phyloP scores from a whole-genome alignment of 2,888 invertebrate genomes.

The Hoplodrina ambigua region DNA sequence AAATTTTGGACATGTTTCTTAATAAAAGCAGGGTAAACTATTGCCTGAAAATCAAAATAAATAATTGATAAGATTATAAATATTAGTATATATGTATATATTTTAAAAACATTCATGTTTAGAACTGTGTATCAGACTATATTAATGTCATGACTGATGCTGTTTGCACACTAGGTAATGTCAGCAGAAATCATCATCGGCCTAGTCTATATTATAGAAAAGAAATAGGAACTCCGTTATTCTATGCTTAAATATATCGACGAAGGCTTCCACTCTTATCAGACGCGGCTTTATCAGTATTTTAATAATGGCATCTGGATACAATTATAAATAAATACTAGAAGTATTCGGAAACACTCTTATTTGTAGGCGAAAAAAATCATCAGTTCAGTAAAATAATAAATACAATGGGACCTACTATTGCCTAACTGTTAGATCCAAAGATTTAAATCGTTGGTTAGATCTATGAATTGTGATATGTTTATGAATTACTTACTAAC shows the following conservation, averaged over 20 bases:
- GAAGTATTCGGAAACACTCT: slow-evolving; percentile 32
- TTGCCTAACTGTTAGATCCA: slow-evolving; percentile 80
- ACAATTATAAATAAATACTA: slow-evolving; percentile 25
- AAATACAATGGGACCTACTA: slow-evolving; percentile 82
- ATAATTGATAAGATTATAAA: slow-evolving; percentile 75
- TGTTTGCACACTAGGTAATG: slow-evolving; percentile 26
- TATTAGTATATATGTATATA: slow-evolving; percentile 63
- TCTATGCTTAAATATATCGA: slow-evolving; percentile 31
- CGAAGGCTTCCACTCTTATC: slow-evolving; percentile 37
- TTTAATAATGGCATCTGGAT: slow-evolving; percentile 19
- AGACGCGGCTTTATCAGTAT: slow-evolving; percentile 20
- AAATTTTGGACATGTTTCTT: slow-evolving; percentile 81
- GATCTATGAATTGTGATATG: slow-evolving; percentile 76
- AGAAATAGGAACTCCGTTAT: slow-evolving; percentile 15
- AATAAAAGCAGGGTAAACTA: slow-evolving; percentile 86
- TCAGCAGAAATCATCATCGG: slow-evolving; percentile 27
- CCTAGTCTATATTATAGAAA: slow-evolving; percentile 15
- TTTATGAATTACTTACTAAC: slow-evolving; percentile 69
- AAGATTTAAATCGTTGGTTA: slow-evolving; percentile 58
- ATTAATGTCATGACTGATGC: slow-evolving; percentile 46
- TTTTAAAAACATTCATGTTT: slow-evolving; percentile 55
- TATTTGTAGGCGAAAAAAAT: slow-evolving; percentile 56
- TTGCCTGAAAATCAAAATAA: slow-evolving; percentile 84
- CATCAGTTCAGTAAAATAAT: slow-evolving; percentile 71
- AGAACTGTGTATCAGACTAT: slow-evolving; percentile 41